Evolutionary conservation across 92 coral and sea anemone species (phyloP), one percentile per base, ranked within the genome.

Genomic region (Parazoanthus swiftii): DNA sequence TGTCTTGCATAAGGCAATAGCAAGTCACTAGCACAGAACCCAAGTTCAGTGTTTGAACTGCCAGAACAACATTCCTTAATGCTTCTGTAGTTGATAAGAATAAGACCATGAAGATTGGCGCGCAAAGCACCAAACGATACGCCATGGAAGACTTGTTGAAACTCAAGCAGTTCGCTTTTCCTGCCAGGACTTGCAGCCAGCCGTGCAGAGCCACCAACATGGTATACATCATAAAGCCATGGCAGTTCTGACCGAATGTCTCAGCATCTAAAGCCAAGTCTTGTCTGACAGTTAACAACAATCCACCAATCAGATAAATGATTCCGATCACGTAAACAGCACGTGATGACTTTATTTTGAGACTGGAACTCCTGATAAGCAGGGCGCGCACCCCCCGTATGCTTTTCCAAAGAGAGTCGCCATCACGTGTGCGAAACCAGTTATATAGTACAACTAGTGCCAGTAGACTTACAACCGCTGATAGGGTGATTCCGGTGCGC

Each of bases 41-140:
- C 68, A 84, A 29, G 9, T 84, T 84, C 87, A 84, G 50, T 3
- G 46, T 66, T 48, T 84, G 87, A 70, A 48, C 79, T 46, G 79
- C 16, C 13, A 42, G 44, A 71, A 84, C 79, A n/a, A 71, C 21
- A 16, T 20, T 72, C 26, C 72, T 84, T 20, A 84, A 44, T 8
- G 26, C 65, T 73, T 71, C 42, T 14, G 87, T 42, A 42, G 77
- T 50, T 2, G 87, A 68, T 71, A 84, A 29, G 67, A 84, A 84
- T 59, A 84, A 48, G 8, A 84, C 58, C 7, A 79, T 71, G 44
- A 70, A 72, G 18, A 84, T 56, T 13, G 87, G 87, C 14, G 87
- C 87, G 75, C 79, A 84, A 71, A 84, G 68, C 23, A 84, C 87
- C 43, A 84, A 48, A 71, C 87, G 87, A 84, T 84, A 84, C 25